phyloP scores from a whole-genome alignment of 2,113 vertebrate genomes.

The Odocoileus virginianus region DNA sequence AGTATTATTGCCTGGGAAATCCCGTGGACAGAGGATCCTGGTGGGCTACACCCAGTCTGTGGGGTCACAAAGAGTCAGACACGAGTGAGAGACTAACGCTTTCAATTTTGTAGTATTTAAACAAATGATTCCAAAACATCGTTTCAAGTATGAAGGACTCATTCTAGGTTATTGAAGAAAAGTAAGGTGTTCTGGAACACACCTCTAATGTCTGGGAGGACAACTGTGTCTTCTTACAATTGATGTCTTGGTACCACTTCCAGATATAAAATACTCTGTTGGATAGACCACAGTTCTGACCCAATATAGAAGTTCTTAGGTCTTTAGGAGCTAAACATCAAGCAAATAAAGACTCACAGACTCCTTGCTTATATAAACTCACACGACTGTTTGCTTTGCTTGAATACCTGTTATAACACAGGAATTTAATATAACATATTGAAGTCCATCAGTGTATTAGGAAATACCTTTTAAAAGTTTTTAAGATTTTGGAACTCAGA shows the following conservation, averaged over 20 bases:
- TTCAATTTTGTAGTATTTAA: neutral
- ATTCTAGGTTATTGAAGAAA: slow-evolving; percentile 8
- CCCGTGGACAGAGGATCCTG: neutral
- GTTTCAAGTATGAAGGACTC: slow-evolving; percentile 34
- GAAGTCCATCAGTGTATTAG: slow-evolving; percentile 7
- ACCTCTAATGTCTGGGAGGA: neutral
- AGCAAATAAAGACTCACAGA: neutral
- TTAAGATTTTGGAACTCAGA: neutral
- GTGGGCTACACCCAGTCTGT: neutral
- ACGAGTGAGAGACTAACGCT: neutral
- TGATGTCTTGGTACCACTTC: neutral
- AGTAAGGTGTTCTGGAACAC: slow-evolving; percentile 16
- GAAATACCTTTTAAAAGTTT: slow-evolving; percentile 29
- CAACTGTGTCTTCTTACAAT: neutral
- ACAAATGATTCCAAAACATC: slow-evolving; percentile 2
- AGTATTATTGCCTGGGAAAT: neutral
- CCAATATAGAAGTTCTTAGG: neutral
- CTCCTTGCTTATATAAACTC: slow-evolving; percentile 22
- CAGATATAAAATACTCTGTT: slow-evolving; percentile 3
- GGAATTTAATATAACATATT: neutral
- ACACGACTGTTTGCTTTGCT: slow-evolving; percentile 7
- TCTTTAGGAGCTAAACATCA: neutral
- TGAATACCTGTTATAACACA: neutral
- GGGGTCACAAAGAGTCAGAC: neutral
- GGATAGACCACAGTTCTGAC: neutral